phyloP scores from a whole-genome alignment of 1,140 invertebrate species.

The Drosophila ercepeae region DNA sequence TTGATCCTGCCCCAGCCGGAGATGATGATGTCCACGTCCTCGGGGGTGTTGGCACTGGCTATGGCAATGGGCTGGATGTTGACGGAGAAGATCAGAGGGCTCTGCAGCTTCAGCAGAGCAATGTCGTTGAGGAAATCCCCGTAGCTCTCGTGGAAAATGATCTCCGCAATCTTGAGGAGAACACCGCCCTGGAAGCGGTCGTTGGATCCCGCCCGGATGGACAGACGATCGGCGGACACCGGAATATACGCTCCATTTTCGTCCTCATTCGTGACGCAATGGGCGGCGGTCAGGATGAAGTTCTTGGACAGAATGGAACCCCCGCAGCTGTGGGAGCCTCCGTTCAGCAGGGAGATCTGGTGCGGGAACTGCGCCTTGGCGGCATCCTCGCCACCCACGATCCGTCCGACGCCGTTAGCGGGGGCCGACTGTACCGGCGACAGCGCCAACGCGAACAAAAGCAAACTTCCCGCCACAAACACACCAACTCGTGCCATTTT shows the following conservation, averaged over 20 bases:
- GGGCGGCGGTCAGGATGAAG: constrained; percentile 86
- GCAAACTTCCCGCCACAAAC: background rate
- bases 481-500: background rate
- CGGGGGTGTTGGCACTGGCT: constrained; percentile 58
- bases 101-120: constrained; percentile 83
- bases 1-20: constrained; percentile 85
- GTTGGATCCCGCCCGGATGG: constrained; percentile 54
- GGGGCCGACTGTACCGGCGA: constrained; percentile 39
- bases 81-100: constrained; percentile 64
- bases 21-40: constrained; percentile 65
- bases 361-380: constrained; percentile 83
- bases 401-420: constrained; percentile 44
- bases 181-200: constrained; percentile 62
- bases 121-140: constrained; percentile 84
- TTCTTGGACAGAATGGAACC: constrained; percentile 85
- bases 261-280: constrained; percentile 81
- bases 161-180: constrained; percentile 31
- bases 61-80: constrained; percentile 78
- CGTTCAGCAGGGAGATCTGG: constrained; percentile 84
- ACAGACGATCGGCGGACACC: constrained; percentile 15
- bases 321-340: constrained; percentile 84
- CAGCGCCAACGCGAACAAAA: background rate
- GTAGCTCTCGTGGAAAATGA: constrained; percentile 81
- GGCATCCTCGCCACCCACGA: constrained; percentile 85
- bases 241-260: background rate